A percentile compares a stretch with the other conserved stretches of the same genome.
Evolutionary conservation across 37 sponge, comb jelly and placozoan genomes (phyloP).

Genomic region (Trichoplax adhaerens): DNA sequence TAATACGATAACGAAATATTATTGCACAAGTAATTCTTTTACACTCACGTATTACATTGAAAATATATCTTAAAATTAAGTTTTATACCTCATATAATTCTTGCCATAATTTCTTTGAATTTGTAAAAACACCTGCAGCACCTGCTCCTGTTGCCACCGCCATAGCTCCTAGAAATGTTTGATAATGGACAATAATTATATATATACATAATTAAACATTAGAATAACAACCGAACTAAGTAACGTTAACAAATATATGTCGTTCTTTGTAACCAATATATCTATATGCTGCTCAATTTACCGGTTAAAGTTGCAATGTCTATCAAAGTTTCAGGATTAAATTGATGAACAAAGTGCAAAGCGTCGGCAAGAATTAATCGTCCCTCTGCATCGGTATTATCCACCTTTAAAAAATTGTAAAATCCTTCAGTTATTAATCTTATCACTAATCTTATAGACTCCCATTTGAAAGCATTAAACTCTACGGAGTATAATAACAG

Average conservation of each 20-base stretch:
- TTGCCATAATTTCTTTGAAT: conserved; percentile 39
- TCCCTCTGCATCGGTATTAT: conserved; percentile 97
- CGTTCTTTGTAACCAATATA: conserved; percentile 10
- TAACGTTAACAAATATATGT: not conserved
- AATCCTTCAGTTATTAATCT: too few species aligned
- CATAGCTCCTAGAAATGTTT: too few species aligned
- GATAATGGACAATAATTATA: too few species aligned
- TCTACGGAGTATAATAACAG: too few species aligned
- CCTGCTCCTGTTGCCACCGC: conserved; percentile 53
- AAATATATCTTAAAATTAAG: not conserved
- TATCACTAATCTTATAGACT: too few species aligned
- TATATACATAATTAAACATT: too few species aligned
- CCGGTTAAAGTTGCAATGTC: conserved; percentile 81
- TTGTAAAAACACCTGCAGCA: conserved; percentile 62
- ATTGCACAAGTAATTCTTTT: too few species aligned
- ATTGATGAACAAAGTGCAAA: conserved; percentile 61
- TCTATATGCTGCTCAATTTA: conserved; percentile 23
- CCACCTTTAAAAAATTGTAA: conserved; percentile 24
- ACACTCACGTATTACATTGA: too few species aligned
- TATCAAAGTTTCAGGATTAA: conserved; percentile 48
- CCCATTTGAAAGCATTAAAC: too few species aligned
- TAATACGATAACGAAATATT: not conserved
- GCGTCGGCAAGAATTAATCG: conserved; percentile 84
- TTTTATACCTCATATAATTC: conserved; percentile 26
- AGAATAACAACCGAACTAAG: too few species aligned